Conservation (phyloP, 2,888 invertebrate species). For the Stomorhina lunata region DNA sequence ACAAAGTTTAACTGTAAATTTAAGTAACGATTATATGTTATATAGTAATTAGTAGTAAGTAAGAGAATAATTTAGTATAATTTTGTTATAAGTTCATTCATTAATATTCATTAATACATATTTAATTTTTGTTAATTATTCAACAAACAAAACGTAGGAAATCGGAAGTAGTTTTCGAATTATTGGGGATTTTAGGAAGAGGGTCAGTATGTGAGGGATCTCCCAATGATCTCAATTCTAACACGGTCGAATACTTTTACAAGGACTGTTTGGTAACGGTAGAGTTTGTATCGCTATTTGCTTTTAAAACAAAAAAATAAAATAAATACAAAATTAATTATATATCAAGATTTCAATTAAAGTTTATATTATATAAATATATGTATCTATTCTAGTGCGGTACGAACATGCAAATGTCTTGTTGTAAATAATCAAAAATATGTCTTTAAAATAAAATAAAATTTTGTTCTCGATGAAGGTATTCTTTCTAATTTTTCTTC, state of each 20-base stretch:
- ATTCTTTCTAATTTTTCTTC: no score
- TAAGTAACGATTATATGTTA: constrained; percentile 48
- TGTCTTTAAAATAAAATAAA: no score
- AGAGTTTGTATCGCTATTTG: constrained; percentile 59
- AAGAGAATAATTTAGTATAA: constrained; percentile 27
- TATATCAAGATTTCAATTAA: no score
- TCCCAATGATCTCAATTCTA: constrained; percentile 32
- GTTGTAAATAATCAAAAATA: no score
- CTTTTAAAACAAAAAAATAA: constrained; percentile 1
- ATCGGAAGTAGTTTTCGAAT: constrained; percentile 11
- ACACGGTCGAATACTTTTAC: constrained; percentile 44
- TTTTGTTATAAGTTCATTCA: background rate
- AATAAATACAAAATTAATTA: background rate
- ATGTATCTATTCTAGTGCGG: no score
- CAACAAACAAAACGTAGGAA: constrained; percentile 31
- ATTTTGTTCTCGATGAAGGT: no score
- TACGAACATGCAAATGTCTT: no score
- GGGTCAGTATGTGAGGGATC: constrained; percentile 12
- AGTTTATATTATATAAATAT: no score
- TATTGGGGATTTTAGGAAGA: no score
- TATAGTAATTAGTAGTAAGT: no score
- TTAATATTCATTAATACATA: background rate
- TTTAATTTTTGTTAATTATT: constrained; percentile 15
- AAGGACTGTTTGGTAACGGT: constrained; percentile 57
- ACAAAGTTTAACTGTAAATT: constrained; percentile 59